A percentile compares a stretch with the other conserved stretches of the same genome.
phyloP scores from a whole-genome alignment of 2,888 invertebrate species.

The Gymnoscelis rufifasciata region DNA sequence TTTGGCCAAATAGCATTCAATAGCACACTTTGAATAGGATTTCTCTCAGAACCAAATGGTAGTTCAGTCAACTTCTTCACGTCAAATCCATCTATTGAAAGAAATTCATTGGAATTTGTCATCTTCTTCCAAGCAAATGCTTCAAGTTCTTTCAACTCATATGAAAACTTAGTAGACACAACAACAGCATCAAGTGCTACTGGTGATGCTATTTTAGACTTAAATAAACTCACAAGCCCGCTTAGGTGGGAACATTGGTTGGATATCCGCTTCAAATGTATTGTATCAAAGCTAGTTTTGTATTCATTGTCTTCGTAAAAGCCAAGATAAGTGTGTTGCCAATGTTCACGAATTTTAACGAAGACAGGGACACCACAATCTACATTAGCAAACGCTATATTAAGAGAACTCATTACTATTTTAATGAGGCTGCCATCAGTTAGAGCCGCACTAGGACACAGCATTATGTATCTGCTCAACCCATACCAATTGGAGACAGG shows the following conservation, averaged over 20 bases:
- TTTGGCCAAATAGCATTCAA: conserved; percentile 92
- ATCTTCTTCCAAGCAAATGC: conserved; percentile 81
- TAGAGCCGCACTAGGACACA: conserved; percentile 82
- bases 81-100: conserved; percentile 72
- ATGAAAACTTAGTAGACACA: conserved; percentile 88
- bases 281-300: conserved; percentile 92
- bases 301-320: conserved; percentile 87
- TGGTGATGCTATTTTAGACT: conserved; percentile 89
- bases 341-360: conserved; percentile 89
- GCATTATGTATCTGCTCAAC: conserved; percentile 88
- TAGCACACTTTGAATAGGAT: conserved; percentile 88
- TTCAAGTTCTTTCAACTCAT: conserved; percentile 81
- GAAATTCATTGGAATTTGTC: conserved; percentile 62
- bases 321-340: conserved; percentile 90
- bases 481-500: conserved; percentile 88
- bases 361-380: conserved; percentile 91
- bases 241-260: conserved; percentile 90
- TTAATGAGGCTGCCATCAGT: conserved; percentile 86
- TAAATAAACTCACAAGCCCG: conserved; percentile 91
- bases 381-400: conserved; percentile 90
- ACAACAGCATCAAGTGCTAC: conserved; percentile 81
- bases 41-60: conserved; percentile 91
- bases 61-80: conserved; percentile 74
- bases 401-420: conserved; percentile 87
- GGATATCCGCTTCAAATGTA: conserved; percentile 89